Evolutionary conservation across 1,140 invertebrate species (phyloP).

Genomic region (Leptestheria dahalacensis): DNA sequence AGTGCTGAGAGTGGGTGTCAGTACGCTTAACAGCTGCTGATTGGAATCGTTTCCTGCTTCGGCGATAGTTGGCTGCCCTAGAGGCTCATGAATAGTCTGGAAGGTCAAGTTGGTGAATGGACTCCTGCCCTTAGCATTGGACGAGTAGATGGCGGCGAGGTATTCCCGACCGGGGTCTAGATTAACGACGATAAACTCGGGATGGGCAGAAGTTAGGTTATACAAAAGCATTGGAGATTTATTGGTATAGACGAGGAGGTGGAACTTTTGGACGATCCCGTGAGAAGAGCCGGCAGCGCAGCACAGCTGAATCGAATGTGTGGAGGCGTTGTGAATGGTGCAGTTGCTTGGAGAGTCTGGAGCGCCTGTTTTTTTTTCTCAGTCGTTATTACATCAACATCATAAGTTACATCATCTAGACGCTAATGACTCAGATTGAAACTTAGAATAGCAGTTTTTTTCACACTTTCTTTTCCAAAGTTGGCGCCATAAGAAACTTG

Average conservation of each 20-base stretch:
- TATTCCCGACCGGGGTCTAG: slow-evolving; percentile 6
- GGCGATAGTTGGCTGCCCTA: slow-evolving; percentile 6
- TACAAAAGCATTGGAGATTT: neutral
- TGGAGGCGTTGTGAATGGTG: slow-evolving; percentile 5
- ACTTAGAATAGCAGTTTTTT: too few species aligned
- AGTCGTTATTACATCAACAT: too few species aligned
- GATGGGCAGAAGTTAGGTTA: slow-evolving; percentile 1
- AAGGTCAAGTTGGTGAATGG: neutral
- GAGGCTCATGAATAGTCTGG: slow-evolving; percentile 1
- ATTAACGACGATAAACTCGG: neutral
- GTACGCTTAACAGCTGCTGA: neutral
- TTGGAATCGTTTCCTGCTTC: neutral
- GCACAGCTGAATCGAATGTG: neutral
- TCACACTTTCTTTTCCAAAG: too few species aligned
- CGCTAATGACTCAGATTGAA: too few species aligned
- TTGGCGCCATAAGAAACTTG: too few species aligned
- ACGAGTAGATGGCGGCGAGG: neutral
- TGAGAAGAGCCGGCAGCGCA: neutral
- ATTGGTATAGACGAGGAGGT: neutral
- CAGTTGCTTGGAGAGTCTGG: neutral
- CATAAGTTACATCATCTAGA: too few species aligned
- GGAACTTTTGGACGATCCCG: neutral
- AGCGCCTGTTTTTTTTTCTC: neutral
- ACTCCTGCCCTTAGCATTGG: slow-evolving; percentile 8
- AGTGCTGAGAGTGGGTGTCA: neutral